Percentiles rank a stretch among this genome's conserved stretches.
Evolutionary conservation across 2,888 invertebrate species (phyloP).

Genomic region (Zootermopsis nevadensis): DNA sequence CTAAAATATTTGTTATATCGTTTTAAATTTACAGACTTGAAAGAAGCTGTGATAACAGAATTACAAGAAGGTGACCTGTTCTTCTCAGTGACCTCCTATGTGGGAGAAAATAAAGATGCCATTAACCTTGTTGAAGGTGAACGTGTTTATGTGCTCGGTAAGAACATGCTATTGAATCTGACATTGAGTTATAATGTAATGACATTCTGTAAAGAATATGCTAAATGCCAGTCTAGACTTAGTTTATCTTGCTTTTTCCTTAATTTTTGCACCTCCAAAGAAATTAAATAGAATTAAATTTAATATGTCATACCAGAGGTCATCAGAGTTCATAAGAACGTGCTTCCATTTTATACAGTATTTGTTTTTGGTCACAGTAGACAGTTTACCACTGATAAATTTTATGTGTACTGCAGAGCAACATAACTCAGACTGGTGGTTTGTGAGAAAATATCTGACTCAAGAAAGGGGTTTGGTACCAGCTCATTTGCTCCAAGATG

Average conservation of each 20-base stretch:
- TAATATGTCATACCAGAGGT: no score
- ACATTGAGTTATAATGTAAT: no score
- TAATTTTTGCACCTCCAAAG: no score
- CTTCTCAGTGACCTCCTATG: constrained; percentile 86
- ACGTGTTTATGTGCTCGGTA: constrained; percentile 84
- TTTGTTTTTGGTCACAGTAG: neutral
- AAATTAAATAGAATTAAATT: no score
- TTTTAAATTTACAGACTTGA: constrained; percentile 27
- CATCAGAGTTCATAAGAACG: no score
- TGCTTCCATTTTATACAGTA: neutral
- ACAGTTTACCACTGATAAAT: neutral
- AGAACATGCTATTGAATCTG: constrained; percentile 49
- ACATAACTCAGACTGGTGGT: constrained; percentile 93
- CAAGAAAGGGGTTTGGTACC: constrained; percentile 96
- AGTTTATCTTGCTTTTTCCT: no score
- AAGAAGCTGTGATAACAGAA: constrained; percentile 48
- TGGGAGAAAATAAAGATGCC: constrained; percentile 88
- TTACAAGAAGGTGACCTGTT: constrained; percentile 78
- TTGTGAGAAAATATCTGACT: constrained; percentile 87
- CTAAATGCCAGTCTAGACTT: no score
- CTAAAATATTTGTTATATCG: no score
- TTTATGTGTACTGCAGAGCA: constrained; percentile 68
- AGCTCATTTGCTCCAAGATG: constrained; percentile 86
- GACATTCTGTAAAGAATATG: no score
- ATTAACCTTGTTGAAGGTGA: constrained; percentile 92